Percentiles rank a stretch among this genome's conserved stretches.
phyloP scores from a whole-genome alignment of 2,888 invertebrate genomes.

The Piscicola geometra region DNA sequence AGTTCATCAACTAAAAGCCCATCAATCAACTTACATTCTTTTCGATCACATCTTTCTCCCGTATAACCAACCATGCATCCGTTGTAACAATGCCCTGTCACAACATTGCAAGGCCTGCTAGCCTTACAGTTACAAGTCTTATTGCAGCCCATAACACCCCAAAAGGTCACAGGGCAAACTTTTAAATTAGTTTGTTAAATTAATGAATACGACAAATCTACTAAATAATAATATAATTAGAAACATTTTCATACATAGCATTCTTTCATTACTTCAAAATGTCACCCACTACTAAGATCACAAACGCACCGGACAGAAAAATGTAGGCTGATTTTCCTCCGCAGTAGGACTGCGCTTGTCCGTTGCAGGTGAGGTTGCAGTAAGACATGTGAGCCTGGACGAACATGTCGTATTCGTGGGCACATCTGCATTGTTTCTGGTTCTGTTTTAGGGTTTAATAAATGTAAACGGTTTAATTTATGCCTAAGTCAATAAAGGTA shows the following conservation, averaged over 20 bases:
- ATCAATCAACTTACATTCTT: background rate
- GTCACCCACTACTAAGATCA: too few species aligned
- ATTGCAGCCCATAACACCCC: background rate
- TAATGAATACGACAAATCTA: too few species aligned
- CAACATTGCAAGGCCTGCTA: constrained; percentile 4
- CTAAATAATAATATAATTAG: too few species aligned
- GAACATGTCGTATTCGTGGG: constrained; percentile 15
- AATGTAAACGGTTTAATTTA: too few species aligned
- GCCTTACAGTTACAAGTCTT: background rate
- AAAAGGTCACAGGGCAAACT: background rate
- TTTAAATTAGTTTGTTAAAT: background rate
- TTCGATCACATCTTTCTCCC: background rate
- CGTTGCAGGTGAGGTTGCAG: constrained; percentile 1
- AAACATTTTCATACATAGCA: too few species aligned
- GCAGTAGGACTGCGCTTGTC: background rate
- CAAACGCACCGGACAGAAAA: constrained; percentile 2
- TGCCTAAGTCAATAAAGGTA: background rate
- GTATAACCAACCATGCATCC: background rate
- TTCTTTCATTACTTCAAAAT: too few species aligned
- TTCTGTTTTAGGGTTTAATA: too few species aligned
- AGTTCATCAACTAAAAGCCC: too few species aligned
- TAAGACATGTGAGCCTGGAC: background rate
- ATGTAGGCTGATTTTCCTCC: constrained; percentile 18
- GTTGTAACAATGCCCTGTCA: background rate
- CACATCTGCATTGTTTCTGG: constrained; percentile 14